These are phyloP conservation scores for Narcine bancroftii DNA, from an alignment of 2,113 vertebrate genomes.

Conservation along the genomic window DNA sequence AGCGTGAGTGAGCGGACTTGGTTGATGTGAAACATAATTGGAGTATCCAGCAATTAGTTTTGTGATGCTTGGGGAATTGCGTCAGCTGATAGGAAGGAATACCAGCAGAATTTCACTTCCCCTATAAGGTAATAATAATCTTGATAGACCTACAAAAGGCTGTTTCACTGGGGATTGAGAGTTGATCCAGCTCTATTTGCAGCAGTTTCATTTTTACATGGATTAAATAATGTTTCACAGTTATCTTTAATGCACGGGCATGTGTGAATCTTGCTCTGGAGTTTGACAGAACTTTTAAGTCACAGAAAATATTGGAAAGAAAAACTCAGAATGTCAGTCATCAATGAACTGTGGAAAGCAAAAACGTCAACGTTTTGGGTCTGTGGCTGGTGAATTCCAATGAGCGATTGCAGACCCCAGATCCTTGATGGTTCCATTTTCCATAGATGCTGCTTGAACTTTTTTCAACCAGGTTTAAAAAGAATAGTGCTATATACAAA, in stretches of 20 bases:
- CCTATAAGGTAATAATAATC: background rate
- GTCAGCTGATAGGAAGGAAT: background rate
- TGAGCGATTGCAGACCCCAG: too few relatives aligned
- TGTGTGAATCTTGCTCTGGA: background rate
- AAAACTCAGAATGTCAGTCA: too few relatives aligned
- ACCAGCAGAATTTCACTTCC: constrained; percentile 12
- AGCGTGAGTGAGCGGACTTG: background rate
- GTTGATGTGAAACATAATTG: background rate
- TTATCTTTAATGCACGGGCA: background rate
- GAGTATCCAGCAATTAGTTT: background rate
- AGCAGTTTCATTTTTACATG: background rate
- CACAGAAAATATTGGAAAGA: too few relatives aligned
- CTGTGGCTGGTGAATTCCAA: too few relatives aligned
- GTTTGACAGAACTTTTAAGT: background rate
- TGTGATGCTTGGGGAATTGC: background rate
- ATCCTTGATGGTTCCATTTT: too few relatives aligned
- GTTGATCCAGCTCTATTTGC: background rate
- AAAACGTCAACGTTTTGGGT: too few relatives aligned
- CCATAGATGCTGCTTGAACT: too few relatives aligned
- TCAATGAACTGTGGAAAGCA: too few relatives aligned
- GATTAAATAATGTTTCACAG: background rate
- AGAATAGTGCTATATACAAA: too few relatives aligned
- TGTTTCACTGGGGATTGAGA: background rate
- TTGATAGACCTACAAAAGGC: background rate
- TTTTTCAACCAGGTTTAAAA: too few relatives aligned